phyloP scores from a whole-genome alignment of 2,113 vertebrate genomes.

The Rousettus leschenaultii region DNA sequence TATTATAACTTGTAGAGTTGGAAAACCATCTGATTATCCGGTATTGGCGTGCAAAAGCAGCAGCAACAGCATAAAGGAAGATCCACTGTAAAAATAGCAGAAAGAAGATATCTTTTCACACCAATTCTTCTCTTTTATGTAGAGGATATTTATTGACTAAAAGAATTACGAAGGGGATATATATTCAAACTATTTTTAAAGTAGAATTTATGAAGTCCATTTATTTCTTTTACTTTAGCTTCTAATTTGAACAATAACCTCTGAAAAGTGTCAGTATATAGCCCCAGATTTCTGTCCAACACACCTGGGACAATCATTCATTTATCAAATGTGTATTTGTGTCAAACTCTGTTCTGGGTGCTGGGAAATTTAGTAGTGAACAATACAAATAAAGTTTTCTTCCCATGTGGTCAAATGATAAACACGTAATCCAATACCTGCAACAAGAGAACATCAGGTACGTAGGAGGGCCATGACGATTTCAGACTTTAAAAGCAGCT shows the following conservation, averaged over 20 bases:
- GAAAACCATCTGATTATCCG: background rate
- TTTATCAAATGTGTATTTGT: background rate
- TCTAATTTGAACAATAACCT: background rate
- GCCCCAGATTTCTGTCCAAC: background rate
- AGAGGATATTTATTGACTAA: background rate
- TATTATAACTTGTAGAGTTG: background rate
- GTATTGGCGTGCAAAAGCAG: background rate
- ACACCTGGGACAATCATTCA: background rate
- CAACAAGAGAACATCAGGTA: background rate
- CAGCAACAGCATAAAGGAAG: background rate
- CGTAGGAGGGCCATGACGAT: background rate
- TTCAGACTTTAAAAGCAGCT: background rate
- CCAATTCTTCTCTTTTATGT: background rate
- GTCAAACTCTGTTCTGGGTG: background rate
- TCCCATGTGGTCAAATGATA: background rate
- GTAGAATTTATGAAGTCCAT: background rate
- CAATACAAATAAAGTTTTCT: background rate
- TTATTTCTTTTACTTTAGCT: background rate
- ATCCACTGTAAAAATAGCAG: background rate
- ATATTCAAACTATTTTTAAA: background rate
- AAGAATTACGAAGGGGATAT: background rate
- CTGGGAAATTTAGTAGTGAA: background rate
- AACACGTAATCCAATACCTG: background rate
- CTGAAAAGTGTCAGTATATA: background rate
- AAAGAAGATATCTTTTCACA: background rate